These are phyloP conservation scores for Limonius californicus DNA, from an alignment of 1,140 invertebrate genomes.

Conservation along the genomic window DNA sequence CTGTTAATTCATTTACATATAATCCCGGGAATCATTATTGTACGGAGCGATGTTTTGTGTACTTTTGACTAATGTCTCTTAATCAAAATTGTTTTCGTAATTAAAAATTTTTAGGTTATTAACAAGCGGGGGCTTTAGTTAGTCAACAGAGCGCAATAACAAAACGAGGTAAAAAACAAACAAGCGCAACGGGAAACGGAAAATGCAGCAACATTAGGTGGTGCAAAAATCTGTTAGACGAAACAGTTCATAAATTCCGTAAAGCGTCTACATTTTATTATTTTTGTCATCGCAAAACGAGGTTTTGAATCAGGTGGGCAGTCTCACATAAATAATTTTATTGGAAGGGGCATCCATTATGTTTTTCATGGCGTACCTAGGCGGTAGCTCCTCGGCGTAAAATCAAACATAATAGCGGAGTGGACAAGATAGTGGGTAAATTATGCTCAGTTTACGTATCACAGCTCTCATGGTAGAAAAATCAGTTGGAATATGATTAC, in stretches of 20 bases:
- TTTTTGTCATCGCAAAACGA: not conserved
- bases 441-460: constrained; percentile 1
- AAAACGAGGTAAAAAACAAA: no score
- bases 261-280: constrained; percentile 12
- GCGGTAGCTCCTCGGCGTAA: no score
- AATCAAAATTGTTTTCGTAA: not conserved
- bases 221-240: no score
- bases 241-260: constrained; percentile 7
- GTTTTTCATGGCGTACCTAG: not conserved
- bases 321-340: constrained; percentile 15
- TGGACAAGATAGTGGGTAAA: not conserved
- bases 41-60: not conserved
- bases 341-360: constrained; percentile 1
- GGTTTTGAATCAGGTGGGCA: not conserved
- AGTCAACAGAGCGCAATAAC: no score
- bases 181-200: no score
- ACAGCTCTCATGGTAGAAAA: not conserved
- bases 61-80: not conserved
- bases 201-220: no score
- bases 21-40: constrained; percentile 22
- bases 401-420: not conserved
- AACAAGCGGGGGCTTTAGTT: no score
- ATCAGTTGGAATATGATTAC: constrained; percentile 18
- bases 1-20: constrained; percentile 33
- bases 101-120: not conserved